phyloP scores from a whole-genome alignment of 2,888 invertebrate species.

The Pterostichus madidus region DNA sequence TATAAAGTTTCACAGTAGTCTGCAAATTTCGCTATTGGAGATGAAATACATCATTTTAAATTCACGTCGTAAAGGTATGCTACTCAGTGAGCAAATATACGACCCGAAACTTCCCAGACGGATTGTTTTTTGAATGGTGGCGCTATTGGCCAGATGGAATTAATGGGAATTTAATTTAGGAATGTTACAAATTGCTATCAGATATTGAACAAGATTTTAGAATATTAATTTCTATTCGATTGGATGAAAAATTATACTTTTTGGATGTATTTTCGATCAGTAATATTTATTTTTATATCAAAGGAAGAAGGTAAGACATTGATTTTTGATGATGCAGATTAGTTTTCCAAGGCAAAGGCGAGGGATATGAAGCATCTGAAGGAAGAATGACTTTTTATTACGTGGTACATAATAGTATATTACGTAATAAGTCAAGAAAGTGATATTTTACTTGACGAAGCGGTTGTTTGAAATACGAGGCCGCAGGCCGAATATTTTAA shows the following conservation, averaged over 20 bases:
- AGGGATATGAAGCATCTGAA: too few species aligned
- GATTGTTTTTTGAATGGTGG: conserved; percentile 20
- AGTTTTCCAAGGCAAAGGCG: too few species aligned
- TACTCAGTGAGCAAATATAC: not conserved
- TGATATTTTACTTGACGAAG: too few species aligned
- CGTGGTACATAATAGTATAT: too few species aligned
- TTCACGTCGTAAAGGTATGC: not conserved
- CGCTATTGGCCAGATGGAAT: not conserved
- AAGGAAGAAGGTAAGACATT: not conserved
- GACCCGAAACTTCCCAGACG: conserved; percentile 21
- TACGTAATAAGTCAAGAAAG: too few species aligned
- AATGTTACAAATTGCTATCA: not conserved
- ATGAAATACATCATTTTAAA: conserved; percentile 9
- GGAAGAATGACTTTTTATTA: not conserved
- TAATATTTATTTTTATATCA: not conserved
- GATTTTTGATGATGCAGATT: not conserved
- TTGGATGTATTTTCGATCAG: not conserved
- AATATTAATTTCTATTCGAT: too few species aligned
- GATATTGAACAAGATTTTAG: too few species aligned
- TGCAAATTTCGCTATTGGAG: not conserved
- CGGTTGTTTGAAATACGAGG: too few species aligned
- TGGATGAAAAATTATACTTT: too few species aligned
- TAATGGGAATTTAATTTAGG: conserved; percentile 2
- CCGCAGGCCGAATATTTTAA: too few species aligned
- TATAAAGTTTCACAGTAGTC: not conserved